Evolutionary conservation across 2,797 vertebrate species (phyloP), one percentile per base, ranked within the genome.

Genomic region (Tragelaphus eurycerus): DNA sequence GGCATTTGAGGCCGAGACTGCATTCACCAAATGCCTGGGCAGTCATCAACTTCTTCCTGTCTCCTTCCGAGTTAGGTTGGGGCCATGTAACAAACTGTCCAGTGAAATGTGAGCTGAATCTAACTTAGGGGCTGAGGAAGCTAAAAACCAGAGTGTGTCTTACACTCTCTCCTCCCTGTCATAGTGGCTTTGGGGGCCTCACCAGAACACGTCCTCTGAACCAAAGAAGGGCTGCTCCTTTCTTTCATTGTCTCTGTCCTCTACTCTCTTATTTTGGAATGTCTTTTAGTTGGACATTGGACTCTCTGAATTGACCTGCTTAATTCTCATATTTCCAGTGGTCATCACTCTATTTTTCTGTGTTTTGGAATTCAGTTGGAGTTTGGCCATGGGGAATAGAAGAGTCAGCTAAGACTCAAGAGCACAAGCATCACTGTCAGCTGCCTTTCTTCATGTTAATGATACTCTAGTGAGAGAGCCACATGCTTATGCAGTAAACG

Each of bases 161-260:
- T 57, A 16, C 23, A 4, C 31, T 25, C 16, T 55, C 2, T 89
- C 27, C 13, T 64, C 31, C 25, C 17, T n/a, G 0, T 59, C 15
- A 1, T 7, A 7, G 38, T 21, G n/a, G 74, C 17, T 50, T 54
- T 59, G 48, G 29, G 57, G 46, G 6, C 12, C 43, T 46, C 54
- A 23, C 17, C 25, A 4, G 0, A 52, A 23, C 0, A 1, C 21
- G 31, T 25, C 11, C 50, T 60, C 0, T 34, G 50, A 90, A 29
- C 43, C 83, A 79, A 67, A 71, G 25, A 78, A n/a, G 2, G 43
- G 29, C 14, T 38, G 10, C 19, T 64, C 21, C 16, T 62, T 83
- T 57, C 12, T 55, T 25, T 55, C 34, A 19, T 31, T 57, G 46
- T 52, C n/a, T 88, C 54, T 92, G 4, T 79, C 93, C 71, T 50